Evolutionary conservation across 2,888 invertebrate genomes (phyloP).

Genomic region (Chymomyza caudatula): DNA sequence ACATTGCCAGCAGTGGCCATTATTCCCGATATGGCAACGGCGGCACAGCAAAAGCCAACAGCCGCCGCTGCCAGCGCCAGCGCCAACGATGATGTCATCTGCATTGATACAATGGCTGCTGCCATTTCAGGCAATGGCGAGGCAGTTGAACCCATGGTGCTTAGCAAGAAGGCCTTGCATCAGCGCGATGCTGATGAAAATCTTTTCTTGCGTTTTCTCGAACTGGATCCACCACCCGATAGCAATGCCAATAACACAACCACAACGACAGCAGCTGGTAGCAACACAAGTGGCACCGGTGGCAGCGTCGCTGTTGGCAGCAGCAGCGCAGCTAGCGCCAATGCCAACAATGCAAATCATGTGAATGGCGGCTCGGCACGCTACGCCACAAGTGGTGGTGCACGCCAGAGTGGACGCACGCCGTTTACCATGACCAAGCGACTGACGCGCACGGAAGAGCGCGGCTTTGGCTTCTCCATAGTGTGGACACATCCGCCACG

Average conservation of each 20-base stretch:
- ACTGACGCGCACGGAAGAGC: conserved; percentile 79
- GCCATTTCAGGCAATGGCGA: background rate
- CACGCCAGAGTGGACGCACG: conserved; percentile 82
- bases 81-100: background rate
- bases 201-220: conserved; percentile 86
- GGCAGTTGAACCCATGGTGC: conserved; percentile 63
- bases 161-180: conserved; percentile 81
- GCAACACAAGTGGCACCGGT: conserved; percentile 1
- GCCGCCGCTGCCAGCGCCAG: conserved; percentile 9
- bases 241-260: conserved; percentile 79
- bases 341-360: conserved; percentile 80
- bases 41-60: conserved; percentile 71
- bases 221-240: conserved; percentile 83
- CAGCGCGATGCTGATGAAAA: conserved; percentile 86
- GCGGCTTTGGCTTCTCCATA: conserved; percentile 91
- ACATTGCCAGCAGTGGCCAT: background rate
- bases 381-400: conserved; percentile 31
- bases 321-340: conserved; percentile 27
- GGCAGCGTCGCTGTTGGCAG: background rate
- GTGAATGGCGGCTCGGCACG: conserved; percentile 59
- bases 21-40: conserved; percentile 24
- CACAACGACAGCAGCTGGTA: background rate
- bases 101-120: conserved; percentile 28
- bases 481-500: conserved; percentile 94
- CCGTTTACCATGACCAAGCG: conserved; percentile 89